Evolutionary conservation across 2,888 invertebrate species (phyloP).

Genomic region (Odontomyia ornata): DNA sequence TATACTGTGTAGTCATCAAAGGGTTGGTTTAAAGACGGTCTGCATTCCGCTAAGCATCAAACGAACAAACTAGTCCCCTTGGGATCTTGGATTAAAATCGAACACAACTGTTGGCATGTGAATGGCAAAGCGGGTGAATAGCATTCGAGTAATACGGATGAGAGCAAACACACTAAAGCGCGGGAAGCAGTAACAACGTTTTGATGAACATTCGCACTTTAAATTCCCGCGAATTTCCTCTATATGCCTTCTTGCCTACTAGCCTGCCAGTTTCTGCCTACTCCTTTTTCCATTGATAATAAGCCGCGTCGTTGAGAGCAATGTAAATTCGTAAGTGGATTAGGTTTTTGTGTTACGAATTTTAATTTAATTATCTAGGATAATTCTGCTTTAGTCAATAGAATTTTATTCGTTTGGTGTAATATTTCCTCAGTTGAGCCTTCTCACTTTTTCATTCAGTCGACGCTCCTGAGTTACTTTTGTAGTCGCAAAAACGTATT

Average conservation of each 20-base stretch:
- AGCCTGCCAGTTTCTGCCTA: too few species aligned
- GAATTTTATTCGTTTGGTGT: constrained; percentile 14
- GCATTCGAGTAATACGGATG: neutral
- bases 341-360: constrained; percentile 26
- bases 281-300: neutral
- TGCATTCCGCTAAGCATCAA: neutral
- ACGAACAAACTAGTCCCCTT: constrained; percentile 5
- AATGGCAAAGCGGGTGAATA: neutral
- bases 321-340: constrained; percentile 35
- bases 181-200: too few species aligned
- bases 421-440: neutral
- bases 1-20: neutral
- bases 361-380: constrained; percentile 29
- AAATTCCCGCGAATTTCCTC: too few species aligned
- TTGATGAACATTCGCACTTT: too few species aligned
- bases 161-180: too few species aligned
- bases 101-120: neutral
- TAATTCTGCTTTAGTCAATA: constrained; percentile 27
- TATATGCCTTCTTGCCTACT: neutral
- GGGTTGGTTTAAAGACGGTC: neutral
- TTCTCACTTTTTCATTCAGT: too few species aligned
- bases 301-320: neutral
- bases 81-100: constrained; percentile 18
- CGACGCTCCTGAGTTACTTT: too few species aligned
- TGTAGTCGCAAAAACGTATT: too few species aligned